Conservation (phyloP, 2,888 invertebrate genomes). For the Elmis aenea region DNA sequence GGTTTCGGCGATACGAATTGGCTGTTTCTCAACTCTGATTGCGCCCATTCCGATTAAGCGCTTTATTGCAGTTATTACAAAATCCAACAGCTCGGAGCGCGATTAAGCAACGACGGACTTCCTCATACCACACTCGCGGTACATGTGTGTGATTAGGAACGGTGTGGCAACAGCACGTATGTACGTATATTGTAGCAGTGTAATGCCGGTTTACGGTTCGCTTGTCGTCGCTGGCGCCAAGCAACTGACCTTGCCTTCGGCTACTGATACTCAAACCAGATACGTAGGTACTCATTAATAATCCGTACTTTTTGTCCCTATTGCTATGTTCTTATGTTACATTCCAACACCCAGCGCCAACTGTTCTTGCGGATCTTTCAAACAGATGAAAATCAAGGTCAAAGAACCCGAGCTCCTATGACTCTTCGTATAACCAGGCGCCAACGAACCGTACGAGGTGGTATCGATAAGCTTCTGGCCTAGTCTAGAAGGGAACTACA, state of each 20-base stretch:
- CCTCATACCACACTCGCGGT: too few relatives aligned
- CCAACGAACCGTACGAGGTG: constrained; percentile 13
- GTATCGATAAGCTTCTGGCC: too few relatives aligned
- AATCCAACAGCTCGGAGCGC: too few relatives aligned
- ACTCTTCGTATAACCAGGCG: constrained; percentile 18
- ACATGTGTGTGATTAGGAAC: too few relatives aligned
- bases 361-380: constrained; percentile 13
- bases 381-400: constrained; percentile 20
- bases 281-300: constrained; percentile 19
- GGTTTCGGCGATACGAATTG: too few relatives aligned
- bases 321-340: constrained; percentile 7
- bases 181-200: constrained; percentile 17
- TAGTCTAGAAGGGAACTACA: too few relatives aligned
- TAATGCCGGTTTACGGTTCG: constrained; percentile 19
- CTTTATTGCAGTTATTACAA: too few relatives aligned
- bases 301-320: constrained; percentile 12
- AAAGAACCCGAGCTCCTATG: constrained; percentile 19
- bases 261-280: constrained; percentile 22
- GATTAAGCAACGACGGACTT: too few relatives aligned
- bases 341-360: constrained; percentile 9
- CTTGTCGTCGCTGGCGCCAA: constrained; percentile 19
- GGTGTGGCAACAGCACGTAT: too few relatives aligned
- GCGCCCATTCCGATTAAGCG: too few relatives aligned
- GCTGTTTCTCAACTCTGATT: too few relatives aligned
- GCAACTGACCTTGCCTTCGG: constrained; percentile 23